A percentile compares a stretch with the other conserved stretches of the same genome.
Evolutionary conservation across 2,888 invertebrate species (phyloP).

Genomic region (Acanthopleura granulata): DNA sequence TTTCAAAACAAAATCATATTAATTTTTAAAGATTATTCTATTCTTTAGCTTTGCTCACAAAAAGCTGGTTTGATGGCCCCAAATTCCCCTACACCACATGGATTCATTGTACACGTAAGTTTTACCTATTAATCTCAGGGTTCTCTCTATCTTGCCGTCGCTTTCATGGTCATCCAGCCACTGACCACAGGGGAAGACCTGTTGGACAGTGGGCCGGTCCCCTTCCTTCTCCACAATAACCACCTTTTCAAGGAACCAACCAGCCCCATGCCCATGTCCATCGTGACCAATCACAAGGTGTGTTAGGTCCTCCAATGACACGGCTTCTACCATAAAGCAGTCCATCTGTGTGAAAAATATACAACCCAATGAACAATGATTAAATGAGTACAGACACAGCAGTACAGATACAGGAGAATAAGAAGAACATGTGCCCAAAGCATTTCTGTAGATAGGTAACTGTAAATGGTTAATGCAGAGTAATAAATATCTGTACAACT

Average conservation of each 20-base stretch:
- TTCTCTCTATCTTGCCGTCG: constrained; percentile 58
- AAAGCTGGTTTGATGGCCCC: no score
- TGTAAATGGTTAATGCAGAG: no score
- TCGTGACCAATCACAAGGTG: constrained; percentile 57
- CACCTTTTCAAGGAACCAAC: constrained; percentile 59
- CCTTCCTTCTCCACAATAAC: constrained; percentile 45
- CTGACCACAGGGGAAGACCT: constrained; percentile 59
- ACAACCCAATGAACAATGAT: background rate
- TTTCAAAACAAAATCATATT: no score
- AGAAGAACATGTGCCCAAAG: no score
- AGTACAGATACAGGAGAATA: no score
- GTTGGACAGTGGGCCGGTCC: constrained; percentile 35
- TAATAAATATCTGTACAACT: no score
- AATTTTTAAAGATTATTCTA: no score
- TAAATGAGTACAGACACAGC: no score
- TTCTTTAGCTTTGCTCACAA: no score
- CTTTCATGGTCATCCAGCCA: constrained; percentile 64
- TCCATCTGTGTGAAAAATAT: constrained; percentile 41
- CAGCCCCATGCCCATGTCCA: constrained; percentile 60
- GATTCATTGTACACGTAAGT: no score
- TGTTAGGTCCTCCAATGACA: constrained; percentile 52
- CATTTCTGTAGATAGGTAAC: no score
- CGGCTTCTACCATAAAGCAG: constrained; percentile 55
- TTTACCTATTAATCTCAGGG: constrained; percentile 54
- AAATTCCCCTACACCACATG: no score